Conservation (phyloP, 1,140 invertebrate species). For the Oedothorax gibbosus region DNA sequence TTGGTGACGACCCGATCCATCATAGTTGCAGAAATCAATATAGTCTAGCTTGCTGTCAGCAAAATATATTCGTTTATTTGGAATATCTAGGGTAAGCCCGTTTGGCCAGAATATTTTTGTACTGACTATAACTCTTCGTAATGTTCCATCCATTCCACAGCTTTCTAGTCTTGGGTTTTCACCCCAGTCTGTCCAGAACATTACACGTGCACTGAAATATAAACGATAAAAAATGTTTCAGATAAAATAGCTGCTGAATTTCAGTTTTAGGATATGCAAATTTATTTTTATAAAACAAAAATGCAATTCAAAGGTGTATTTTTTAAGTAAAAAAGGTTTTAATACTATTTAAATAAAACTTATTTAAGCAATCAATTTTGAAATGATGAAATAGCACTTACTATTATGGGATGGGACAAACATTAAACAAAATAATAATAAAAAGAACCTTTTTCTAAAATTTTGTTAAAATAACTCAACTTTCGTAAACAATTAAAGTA, state of each 20-base stretch:
- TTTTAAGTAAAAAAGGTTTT: too few species aligned
- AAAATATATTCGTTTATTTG: constrained; percentile 94
- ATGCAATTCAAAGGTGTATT: neutral
- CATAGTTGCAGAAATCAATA: constrained; percentile 98
- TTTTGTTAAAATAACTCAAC: neutral
- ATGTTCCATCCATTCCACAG: constrained; percentile 94
- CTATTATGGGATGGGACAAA: neutral
- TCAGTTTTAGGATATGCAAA: neutral
- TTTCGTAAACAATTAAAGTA: neutral
- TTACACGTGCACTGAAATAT: constrained; percentile 76
- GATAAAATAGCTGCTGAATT: neutral
- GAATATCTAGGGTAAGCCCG: constrained; percentile 93
- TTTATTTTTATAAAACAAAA: neutral
- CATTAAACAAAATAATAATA: neutral
- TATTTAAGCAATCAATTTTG: too few species aligned
- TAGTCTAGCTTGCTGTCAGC: constrained; percentile 98
- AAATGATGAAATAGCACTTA: too few species aligned
- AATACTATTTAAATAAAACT: too few species aligned
- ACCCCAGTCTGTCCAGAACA: constrained; percentile 99
- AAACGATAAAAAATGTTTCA: neutral
- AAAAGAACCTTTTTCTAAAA: neutral
- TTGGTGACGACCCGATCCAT: constrained; percentile 89
- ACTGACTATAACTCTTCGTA: constrained; percentile 87
- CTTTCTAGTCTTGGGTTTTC: constrained; percentile 96
- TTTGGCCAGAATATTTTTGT: constrained; percentile 99